phyloP scores from a whole-genome alignment of 2,888 invertebrate genomes.

The Agrotis ipsilon region DNA sequence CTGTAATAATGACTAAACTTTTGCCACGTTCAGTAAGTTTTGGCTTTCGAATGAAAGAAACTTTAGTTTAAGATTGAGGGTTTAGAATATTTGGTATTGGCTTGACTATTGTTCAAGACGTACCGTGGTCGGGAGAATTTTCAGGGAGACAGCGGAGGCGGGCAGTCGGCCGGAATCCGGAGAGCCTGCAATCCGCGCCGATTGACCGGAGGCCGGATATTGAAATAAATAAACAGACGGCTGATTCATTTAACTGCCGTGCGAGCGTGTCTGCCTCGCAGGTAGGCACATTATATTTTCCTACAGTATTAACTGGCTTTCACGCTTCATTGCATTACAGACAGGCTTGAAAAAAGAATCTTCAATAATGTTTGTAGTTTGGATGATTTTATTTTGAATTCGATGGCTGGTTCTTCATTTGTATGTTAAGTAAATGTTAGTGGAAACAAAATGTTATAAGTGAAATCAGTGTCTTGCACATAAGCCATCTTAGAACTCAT shows the following conservation, averaged over 20 bases:
- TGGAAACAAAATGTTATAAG: neutral
- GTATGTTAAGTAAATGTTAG: neutral
- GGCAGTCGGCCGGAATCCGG: conserved; percentile 35
- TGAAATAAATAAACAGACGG: conserved; percentile 63
- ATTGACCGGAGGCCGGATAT: conserved; percentile 44
- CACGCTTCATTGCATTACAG: conserved; percentile 9
- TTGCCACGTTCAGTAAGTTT: conserved; percentile 37
- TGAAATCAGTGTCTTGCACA: neutral
- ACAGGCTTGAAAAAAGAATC: neutral
- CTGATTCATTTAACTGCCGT: conserved; percentile 49
- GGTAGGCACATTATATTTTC: conserved; percentile 31
- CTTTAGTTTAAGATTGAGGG: conserved; percentile 34
- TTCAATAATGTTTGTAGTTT: too few relatives aligned
- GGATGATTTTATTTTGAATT: neutral
- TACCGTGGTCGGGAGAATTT: conserved; percentile 29
- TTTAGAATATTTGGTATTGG: conserved; percentile 22
- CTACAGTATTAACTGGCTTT: conserved; percentile 13
- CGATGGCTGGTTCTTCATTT: neutral
- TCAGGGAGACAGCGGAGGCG: conserved; percentile 13
- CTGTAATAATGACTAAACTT: conserved; percentile 55
- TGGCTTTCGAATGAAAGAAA: conserved; percentile 38
- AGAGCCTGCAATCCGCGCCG: conserved; percentile 35
- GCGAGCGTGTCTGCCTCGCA: conserved; percentile 19
- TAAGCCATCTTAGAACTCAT: neutral
- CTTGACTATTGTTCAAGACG: conserved; percentile 29